These are phyloP conservation scores for Ethmia dodecea DNA, from an alignment of 2,888 invertebrate species.

Conservation along the genomic window DNA sequence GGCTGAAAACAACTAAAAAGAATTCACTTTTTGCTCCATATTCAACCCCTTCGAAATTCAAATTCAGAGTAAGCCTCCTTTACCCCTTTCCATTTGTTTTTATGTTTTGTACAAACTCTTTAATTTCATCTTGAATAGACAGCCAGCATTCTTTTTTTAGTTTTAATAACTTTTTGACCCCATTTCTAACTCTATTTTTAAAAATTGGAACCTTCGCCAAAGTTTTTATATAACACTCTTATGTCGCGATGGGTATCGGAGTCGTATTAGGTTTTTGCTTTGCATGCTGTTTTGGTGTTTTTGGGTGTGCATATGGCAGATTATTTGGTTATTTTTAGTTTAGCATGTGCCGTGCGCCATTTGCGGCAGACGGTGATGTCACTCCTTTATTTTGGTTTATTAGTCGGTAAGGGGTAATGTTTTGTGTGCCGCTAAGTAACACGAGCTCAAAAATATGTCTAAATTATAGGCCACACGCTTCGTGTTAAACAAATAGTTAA, in stretches of 20 bases:
- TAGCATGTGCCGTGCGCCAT: conserved; percentile 62
- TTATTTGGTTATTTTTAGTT: conserved; percentile 63
- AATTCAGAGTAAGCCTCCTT: conserved; percentile 52
- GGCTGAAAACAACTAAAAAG: conserved; percentile 54
- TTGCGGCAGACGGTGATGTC: conserved; percentile 71
- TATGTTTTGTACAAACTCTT: conserved; percentile 25
- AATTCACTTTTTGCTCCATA: conserved; percentile 53
- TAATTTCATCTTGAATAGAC: conserved; percentile 44
- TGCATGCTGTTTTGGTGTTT: conserved; percentile 39
- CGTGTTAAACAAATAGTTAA: no score
- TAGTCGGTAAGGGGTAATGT: conserved; percentile 53
- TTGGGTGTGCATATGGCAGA: conserved; percentile 63
- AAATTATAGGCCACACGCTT: no score
- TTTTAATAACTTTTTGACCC: conserved; percentile 30
- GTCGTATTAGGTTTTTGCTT: conserved; percentile 40
- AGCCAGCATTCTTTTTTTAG: conserved; percentile 31
- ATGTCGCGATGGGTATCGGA: conserved; percentile 44
- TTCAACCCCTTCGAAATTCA: conserved; percentile 50
- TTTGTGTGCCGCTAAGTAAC: conserved; percentile 31
- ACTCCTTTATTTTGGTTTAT: conserved; percentile 54
- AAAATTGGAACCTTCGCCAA: conserved; percentile 35
- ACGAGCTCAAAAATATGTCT: conserved; percentile 19
- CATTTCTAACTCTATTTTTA: conserved; percentile 41
- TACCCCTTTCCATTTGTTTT: conserved; percentile 53
- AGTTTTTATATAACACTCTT: conserved; percentile 27